Evolutionary conservation across 2,113 vertebrate genomes (phyloP).

Genomic region (Numida meleagris): DNA sequence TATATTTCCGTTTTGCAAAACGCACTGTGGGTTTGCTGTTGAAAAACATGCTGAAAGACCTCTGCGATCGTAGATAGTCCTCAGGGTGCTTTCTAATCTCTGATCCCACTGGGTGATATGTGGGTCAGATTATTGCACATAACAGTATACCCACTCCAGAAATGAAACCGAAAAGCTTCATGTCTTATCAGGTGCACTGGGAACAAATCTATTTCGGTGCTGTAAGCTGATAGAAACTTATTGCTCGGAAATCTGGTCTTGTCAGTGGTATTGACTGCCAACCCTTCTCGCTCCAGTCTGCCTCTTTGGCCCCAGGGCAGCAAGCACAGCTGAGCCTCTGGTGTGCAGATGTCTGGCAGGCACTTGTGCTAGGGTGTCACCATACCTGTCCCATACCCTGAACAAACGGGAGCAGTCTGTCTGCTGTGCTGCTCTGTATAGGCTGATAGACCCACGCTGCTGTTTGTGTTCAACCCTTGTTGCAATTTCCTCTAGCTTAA

Average conservation of each 20-base stretch:
- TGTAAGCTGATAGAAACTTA: not conserved
- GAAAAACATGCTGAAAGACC: not conserved
- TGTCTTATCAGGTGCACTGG: not conserved
- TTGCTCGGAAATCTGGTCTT: not conserved
- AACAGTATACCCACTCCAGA: not conserved
- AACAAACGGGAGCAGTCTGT: not conserved
- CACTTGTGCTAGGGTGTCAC: not conserved
- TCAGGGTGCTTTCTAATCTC: not conserved
- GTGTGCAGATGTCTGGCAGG: not conserved
- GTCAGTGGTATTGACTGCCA: not conserved
- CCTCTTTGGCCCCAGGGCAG: not conserved
- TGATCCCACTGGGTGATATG: not conserved
- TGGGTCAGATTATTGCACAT: not conserved
- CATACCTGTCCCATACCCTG: not conserved
- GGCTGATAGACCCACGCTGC: not conserved
- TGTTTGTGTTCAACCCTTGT: not conserved
- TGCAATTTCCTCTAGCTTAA: not conserved
- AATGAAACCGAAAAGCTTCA: not conserved
- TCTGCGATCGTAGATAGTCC: accelerated
- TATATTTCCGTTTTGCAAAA: not conserved
- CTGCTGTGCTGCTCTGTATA: not conserved
- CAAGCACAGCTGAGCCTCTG: accelerated
- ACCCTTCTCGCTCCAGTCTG: not conserved
- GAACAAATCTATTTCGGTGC: not conserved
- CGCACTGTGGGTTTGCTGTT: not conserved